phyloP scores from a whole-genome alignment of 2,113 vertebrate genomes.

The Lucifuga dentata region DNA sequence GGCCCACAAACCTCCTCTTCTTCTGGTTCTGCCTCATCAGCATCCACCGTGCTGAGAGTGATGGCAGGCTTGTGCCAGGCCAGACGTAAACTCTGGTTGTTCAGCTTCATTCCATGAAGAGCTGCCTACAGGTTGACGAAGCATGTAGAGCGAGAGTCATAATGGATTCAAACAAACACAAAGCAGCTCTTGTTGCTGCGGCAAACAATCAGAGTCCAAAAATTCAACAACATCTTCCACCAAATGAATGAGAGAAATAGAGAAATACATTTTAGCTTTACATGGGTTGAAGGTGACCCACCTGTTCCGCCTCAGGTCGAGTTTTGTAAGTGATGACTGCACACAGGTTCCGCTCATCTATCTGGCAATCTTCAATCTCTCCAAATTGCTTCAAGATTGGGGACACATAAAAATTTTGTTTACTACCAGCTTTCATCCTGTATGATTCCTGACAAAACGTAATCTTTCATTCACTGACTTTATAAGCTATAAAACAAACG shows the following conservation, averaged over 20 bases:
- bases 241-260: too few relatives aligned
- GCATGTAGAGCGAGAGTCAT: not conserved
- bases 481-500: too few relatives aligned
- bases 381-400: constrained; percentile 92
- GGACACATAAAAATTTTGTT: constrained; percentile 42
- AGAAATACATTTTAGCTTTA: too few relatives aligned
- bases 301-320: constrained; percentile 94
- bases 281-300: constrained; percentile 50
- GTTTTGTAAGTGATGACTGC: constrained; percentile 93
- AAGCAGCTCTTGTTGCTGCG: too few relatives aligned
- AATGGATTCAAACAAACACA: too few relatives aligned
- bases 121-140: constrained; percentile 83
- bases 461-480: too few relatives aligned
- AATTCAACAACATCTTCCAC: too few relatives aligned
- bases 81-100: constrained; percentile 91
- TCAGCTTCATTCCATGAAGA: constrained; percentile 90
- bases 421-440: too few relatives aligned
- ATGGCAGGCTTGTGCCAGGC: constrained; percentile 93
- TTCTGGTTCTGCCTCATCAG: constrained; percentile 91
- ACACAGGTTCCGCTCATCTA: constrained; percentile 89
- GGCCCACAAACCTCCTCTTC: constrained; percentile 91
- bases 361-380: constrained; percentile 97
- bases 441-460: too few relatives aligned
- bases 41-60: constrained; percentile 83
- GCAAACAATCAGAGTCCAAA: too few relatives aligned